phyloP scores from a whole-genome alignment of 2,888 invertebrate genomes.

The Auanema freiburgensis region DNA sequence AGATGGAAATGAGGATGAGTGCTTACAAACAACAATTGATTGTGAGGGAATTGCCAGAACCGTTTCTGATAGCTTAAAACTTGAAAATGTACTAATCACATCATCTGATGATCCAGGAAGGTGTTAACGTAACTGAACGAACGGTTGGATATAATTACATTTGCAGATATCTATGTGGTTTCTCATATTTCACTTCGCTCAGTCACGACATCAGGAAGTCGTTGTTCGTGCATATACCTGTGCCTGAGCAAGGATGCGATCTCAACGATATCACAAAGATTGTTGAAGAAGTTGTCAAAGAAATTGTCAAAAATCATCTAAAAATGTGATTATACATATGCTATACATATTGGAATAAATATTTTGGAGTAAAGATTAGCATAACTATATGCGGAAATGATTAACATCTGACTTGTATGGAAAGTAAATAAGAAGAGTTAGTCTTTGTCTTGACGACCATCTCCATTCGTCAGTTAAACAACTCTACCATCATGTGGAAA shows the following conservation, averaged over 20 bases:
- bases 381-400: too few relatives aligned
- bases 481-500: too few relatives aligned
- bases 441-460: too few relatives aligned
- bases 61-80: conserved; percentile 17
- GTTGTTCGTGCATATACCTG: conserved; percentile 46
- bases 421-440: too few relatives aligned
- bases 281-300: conserved; percentile 23
- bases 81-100: conserved; percentile 17
- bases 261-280: conserved; percentile 25
- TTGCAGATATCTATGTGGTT: conserved; percentile 46
- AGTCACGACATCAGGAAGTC: conserved; percentile 28
- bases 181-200: conserved; percentile 44
- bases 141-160: neutral
- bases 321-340: too few relatives aligned
- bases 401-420: too few relatives aligned
- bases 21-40: conserved; percentile 14
- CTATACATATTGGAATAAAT: too few relatives aligned
- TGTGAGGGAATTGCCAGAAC: conserved; percentile 18
- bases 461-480: too few relatives aligned
- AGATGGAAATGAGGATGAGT: conserved; percentile 11
- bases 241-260: conserved; percentile 27
- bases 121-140: conserved; percentile 10
- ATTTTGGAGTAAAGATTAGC: too few relatives aligned
- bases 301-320: conserved; percentile 10
- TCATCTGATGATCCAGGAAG: conserved; percentile 40